Evolutionary conservation across 2,797 vertebrate genomes (phyloP).

Genomic region (Falco berigora): DNA sequence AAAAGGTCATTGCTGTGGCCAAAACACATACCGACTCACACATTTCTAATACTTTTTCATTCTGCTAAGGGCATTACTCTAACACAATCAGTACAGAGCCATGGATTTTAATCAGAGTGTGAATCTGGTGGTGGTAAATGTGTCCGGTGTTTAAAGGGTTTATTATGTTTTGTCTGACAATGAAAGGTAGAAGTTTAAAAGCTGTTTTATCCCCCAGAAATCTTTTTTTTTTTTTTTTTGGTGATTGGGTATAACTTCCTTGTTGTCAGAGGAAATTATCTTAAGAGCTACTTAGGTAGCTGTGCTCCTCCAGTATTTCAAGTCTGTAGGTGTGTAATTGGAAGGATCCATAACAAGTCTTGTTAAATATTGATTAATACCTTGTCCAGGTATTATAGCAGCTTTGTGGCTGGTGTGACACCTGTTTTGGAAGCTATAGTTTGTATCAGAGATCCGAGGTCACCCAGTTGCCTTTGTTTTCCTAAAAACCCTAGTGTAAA

Average conservation of each 20-base stretch:
- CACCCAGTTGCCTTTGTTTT: background rate
- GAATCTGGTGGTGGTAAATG: background rate
- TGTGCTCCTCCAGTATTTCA: background rate
- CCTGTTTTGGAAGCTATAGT: background rate
- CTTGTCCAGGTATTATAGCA: background rate
- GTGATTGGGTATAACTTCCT: background rate
- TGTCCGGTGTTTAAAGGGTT: background rate
- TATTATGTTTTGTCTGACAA: background rate
- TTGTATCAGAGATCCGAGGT: background rate
- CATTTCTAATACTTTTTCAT: background rate
- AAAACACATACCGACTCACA: background rate
- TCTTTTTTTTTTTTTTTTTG: background rate
- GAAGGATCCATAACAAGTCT: background rate
- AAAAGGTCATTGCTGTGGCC: background rate
- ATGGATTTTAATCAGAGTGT: background rate
- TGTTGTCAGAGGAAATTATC: background rate
- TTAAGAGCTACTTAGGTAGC: background rate
- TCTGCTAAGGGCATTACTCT: background rate
- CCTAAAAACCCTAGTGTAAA: background rate
- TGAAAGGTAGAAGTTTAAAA: background rate
- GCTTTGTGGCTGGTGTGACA: background rate
- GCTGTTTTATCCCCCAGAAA: background rate
- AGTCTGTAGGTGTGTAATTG: fast-evolving
- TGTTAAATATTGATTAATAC: background rate
- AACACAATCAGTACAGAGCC: background rate